Base-by-base conservation (phyloP, 2,113 vertebrate species). In the Scartelaos histophorus region DNA sequence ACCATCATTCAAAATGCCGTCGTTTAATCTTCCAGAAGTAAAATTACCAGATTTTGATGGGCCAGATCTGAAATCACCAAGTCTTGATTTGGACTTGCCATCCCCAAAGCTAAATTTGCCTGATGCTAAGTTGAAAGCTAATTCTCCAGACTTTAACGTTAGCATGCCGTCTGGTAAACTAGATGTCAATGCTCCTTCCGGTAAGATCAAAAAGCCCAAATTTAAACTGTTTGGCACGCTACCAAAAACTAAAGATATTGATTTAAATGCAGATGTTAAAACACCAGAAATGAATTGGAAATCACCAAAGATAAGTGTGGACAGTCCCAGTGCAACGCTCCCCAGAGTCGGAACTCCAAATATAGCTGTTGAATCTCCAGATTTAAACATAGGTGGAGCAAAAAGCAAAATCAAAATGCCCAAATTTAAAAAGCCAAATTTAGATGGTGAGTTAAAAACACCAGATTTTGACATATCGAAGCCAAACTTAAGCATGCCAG, bases 1-100 rank as follows among this genome's bases (percentile, higher is more conserved):
- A 64, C 90, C 90, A 13, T 86, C 73, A 0, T 85, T 92, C 46
- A 66, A 61, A 46, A 91, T 89, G 85, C 91, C 92, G 1, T 80
- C 73, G 15, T 89, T 86, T 82, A 70, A 58, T 81, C 80, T 88
- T 64, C 85, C 87, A 73, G 16, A 66, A 0, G 70, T 82, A 69
- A 0, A 29, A 53, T 54, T 76, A 61, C 82, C 86, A 67, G 62
- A 22, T 25, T 69, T 86, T 7, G 49, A 75, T 70, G 74, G 58
- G 19, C 34, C 57, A 34, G 45, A 85, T 35, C 21, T 82, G 3
- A 16, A 49, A 54, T 47, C 58, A 67, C 61, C 70, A 15, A 57
- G 78, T 76, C 17, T 74, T 34, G 61, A 69, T 34, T 9, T 79
- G 5, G 66, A 82, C 71, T 10, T 76, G 7, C 66, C 66, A 12